Evolutionary conservation across 2,113 vertebrate genomes (phyloP).

Genomic region (Myotis davidii): DNA sequence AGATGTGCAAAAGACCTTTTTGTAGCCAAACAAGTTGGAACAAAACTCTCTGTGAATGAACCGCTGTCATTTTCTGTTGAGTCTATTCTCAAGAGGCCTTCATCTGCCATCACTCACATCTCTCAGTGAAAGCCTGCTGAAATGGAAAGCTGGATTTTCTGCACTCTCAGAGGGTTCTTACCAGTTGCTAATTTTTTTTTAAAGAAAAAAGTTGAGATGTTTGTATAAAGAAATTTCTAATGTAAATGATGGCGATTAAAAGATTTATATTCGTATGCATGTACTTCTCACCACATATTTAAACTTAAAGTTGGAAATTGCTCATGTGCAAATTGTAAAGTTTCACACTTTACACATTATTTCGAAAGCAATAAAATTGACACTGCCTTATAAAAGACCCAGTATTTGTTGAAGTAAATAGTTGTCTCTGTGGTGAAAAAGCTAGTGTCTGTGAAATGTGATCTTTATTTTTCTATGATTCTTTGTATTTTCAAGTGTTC

Average conservation of each 20-base stretch:
- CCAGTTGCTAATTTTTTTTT: conserved; percentile 52
- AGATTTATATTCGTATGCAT: conserved; percentile 80
- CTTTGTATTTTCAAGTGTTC: conserved; percentile 20
- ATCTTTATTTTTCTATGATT: conserved; percentile 44
- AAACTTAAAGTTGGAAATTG: conserved; percentile 72
- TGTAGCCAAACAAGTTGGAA: conserved; percentile 88
- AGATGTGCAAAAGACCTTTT: conserved; percentile 89
- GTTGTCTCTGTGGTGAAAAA: conserved; percentile 29
- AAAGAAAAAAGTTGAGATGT: conserved; percentile 44
- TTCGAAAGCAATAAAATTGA: conserved; percentile 81
- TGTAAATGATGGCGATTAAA: conserved; percentile 77
- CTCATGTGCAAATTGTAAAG: conserved; percentile 71
- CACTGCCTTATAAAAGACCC: not conserved
- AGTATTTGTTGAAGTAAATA: conserved; percentile 45
- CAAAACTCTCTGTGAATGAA: conserved; percentile 89
- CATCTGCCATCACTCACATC: conserved; percentile 88
- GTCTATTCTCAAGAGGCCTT: conserved; percentile 94
- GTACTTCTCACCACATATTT: conserved; percentile 80
- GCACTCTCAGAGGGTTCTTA: conserved; percentile 51
- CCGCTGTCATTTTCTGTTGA: conserved; percentile 97
- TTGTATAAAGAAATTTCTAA: conserved; percentile 75
- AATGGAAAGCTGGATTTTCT: conserved; percentile 65
- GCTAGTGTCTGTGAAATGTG: not conserved
- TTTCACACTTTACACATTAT: conserved; percentile 59
- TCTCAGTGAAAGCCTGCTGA: conserved; percentile 84